Percentiles rank a stretch among this genome's conserved stretches.
phyloP scores from a whole-genome alignment of 2,888 invertebrate genomes.

The Caenorhabditis imperialis region DNA sequence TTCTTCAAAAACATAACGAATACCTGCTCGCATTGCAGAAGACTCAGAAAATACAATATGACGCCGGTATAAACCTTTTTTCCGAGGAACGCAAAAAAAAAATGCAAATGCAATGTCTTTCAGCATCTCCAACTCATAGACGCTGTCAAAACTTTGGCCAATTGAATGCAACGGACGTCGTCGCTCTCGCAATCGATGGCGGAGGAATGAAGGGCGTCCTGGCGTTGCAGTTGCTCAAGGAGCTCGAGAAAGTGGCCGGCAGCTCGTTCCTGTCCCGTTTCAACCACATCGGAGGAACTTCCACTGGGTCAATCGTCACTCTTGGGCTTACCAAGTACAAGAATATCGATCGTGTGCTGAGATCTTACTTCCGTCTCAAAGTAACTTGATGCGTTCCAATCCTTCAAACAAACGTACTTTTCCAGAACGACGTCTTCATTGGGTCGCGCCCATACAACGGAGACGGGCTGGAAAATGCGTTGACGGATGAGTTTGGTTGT shows the following conservation, averaged over 20 bases:
- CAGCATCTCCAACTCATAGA: slow-evolving; percentile 28
- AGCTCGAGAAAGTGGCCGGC: slow-evolving; percentile 59
- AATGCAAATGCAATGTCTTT: not conserved
- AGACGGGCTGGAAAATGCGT: slow-evolving; percentile 79
- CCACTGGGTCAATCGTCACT: slow-evolving; percentile 91
- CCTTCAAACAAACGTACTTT: not conserved
- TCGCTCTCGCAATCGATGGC: slow-evolving; percentile 63
- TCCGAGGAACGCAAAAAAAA: no score
- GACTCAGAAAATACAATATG: no score
- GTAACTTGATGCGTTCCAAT: slow-evolving; percentile 78
- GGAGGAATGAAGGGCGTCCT: slow-evolving; percentile 74
- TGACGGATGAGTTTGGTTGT: slow-evolving; percentile 26
- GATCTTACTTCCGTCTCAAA: slow-evolving; percentile 94
- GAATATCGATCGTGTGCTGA: slow-evolving; percentile 85
- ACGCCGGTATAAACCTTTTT: no score
- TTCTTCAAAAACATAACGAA: slow-evolving; percentile 9
- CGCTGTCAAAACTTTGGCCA: slow-evolving; percentile 15
- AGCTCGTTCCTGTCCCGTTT: slow-evolving; percentile 86
- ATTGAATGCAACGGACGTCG: not conserved
- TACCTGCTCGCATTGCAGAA: no score
- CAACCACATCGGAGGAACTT: slow-evolving; percentile 93
- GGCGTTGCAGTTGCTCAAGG: slow-evolving; percentile 68
- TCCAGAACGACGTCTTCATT: slow-evolving; percentile 56
- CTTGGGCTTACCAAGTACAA: slow-evolving; percentile 85
- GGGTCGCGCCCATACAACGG: slow-evolving; percentile 88